A percentile compares a stretch with the other conserved stretches of the same genome.
phyloP scores from a whole-genome alignment of 30 jellyfish, hydroid and myxozoan genomes.

The Catostylus mosaicus region DNA sequence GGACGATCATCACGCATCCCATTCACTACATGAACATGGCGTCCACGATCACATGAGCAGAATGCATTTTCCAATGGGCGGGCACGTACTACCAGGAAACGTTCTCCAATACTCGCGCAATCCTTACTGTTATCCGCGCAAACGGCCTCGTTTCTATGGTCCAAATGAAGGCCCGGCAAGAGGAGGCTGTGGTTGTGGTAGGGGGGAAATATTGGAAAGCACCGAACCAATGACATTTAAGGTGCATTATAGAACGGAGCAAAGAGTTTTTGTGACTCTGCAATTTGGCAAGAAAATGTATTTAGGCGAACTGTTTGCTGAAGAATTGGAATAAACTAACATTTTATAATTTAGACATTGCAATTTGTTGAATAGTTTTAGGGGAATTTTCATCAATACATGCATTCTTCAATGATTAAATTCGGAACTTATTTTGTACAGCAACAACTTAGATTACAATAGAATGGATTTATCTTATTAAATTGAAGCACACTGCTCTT shows the following conservation, averaged over 20 bases:
- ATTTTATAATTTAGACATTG: neutral
- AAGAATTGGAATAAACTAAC: constrained; percentile 49
- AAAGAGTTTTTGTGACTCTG: constrained; percentile 70
- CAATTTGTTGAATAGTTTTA: neutral
- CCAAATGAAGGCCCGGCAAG: constrained; percentile 54
- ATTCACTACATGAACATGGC: constrained; percentile 28
- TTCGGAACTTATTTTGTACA: constrained; percentile 7
- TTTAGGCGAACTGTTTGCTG: constrained; percentile 68
- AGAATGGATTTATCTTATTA: neutral
- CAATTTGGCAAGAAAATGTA: constrained; percentile 66
- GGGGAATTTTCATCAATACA: constrained; percentile 1
- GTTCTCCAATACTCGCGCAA: constrained; percentile 42
- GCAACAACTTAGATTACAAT: neutral
- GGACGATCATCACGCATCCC: constrained; percentile 38
- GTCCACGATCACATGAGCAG: constrained; percentile 60
- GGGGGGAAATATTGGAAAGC: constrained; percentile 56
- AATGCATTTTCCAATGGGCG: constrained; percentile 47
- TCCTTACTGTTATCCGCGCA: constrained; percentile 60
- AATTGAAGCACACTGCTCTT: neutral
- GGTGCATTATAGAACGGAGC: constrained; percentile 75
- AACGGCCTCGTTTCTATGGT: constrained; percentile 66
- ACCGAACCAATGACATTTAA: constrained; percentile 61
- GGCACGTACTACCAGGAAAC: constrained; percentile 36
- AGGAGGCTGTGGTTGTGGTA: constrained; percentile 74
- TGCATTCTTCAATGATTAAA: neutral